phyloP scores from a whole-genome alignment of 2,113 vertebrate genomes.

The Osmerus mordax region DNA sequence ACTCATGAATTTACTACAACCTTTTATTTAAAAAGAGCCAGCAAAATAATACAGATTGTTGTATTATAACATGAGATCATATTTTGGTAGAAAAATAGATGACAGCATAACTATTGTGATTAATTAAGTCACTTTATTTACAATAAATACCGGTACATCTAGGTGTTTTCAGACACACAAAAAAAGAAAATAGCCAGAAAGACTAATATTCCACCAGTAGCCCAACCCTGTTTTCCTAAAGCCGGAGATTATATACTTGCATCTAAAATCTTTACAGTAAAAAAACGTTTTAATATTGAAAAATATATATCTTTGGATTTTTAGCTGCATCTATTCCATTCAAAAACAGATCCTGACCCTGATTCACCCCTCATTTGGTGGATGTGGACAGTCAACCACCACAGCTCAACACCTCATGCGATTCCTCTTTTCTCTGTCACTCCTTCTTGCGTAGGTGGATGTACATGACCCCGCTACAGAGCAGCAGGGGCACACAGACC shows the following conservation, averaged over 20 bases:
- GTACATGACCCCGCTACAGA: slow-evolving; percentile 81
- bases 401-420: neutral
- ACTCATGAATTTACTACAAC: no score
- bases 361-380: no score
- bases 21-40: no score
- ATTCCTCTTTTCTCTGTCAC: slow-evolving; percentile 36
- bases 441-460: slow-evolving; percentile 85
- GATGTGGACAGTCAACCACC: neutral
- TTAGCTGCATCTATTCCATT: no score
- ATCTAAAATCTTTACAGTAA: no score
- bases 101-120: slow-evolving; percentile 9
- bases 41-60: no score
- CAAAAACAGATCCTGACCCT: no score
- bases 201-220: no score
- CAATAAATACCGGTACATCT: neutral
- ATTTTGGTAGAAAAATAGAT: neutral
- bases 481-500: slow-evolving; percentile 81
- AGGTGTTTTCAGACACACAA: neutral
- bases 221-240: no score
- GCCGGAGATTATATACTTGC: no score
- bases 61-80: neutral
- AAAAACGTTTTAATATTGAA: no score
- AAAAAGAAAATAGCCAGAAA: neutral
- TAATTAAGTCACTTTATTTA: slow-evolving; percentile 10
- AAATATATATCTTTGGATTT: no score